Conservation (phyloP, 2,888 invertebrate species). For the Eumerus sabulonum region DNA sequence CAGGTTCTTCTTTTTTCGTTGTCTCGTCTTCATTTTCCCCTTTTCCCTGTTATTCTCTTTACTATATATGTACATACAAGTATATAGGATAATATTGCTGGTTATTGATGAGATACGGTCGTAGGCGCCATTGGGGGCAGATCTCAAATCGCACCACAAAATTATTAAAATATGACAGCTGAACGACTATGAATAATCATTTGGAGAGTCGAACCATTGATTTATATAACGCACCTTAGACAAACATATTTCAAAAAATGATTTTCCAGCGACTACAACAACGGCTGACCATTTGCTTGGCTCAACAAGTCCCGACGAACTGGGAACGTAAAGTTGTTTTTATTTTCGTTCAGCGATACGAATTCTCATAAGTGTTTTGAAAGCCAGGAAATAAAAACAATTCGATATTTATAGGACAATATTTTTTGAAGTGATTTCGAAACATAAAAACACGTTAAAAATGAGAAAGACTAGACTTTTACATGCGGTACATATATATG, state of each 20-base stretch:
- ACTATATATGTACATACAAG: conserved; percentile 45
- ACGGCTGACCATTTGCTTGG: too few species aligned
- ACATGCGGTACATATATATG: too few species aligned
- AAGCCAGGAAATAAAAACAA: too few species aligned
- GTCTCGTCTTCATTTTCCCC: too few species aligned
- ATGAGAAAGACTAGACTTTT: too few species aligned
- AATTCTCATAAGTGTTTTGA: too few species aligned
- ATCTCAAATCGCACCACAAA: conserved; percentile 75
- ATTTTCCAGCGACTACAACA: conserved; percentile 11
- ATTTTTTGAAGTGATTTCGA: too few species aligned
- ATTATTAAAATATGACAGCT: conserved; percentile 77
- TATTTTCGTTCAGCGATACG: too few species aligned
- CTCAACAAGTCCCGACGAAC: too few species aligned
- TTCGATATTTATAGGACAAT: too few species aligned
- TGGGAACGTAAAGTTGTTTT: too few species aligned
- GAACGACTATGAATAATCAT: conserved; percentile 76
- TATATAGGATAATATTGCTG: conserved; percentile 70
- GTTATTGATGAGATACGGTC: conserved; percentile 76
- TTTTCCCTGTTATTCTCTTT: conserved; percentile 7
- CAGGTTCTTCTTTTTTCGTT: conserved; percentile 41
- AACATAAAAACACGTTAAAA: too few species aligned
- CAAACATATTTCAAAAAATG: conserved; percentile 54
- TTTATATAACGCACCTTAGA: conserved; percentile 69
- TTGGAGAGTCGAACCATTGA: conserved; percentile 70
- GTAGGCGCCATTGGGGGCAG: conserved; percentile 76